These are phyloP conservation scores for Nylanderia fulva DNA, from an alignment of 1,140 invertebrate genomes.

Conservation along the genomic window DNA sequence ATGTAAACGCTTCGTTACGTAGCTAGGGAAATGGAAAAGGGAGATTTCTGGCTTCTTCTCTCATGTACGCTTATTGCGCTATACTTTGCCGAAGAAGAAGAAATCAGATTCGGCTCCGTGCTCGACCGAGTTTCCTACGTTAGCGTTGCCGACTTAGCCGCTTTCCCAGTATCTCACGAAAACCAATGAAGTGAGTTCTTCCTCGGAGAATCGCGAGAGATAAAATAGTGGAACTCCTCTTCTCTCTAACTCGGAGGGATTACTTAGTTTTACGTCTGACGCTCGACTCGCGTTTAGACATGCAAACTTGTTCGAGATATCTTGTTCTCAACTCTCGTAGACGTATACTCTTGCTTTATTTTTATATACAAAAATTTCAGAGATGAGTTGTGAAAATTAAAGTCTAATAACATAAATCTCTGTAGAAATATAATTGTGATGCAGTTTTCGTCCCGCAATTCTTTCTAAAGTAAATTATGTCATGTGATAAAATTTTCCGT, in stretches of 20 bases:
- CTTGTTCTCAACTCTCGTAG: background rate
- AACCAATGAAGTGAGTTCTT: slow-evolving; percentile 52
- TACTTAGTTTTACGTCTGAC: slow-evolving; percentile 34
- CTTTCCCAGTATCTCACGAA: slow-evolving; percentile 35
- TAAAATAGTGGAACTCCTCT: slow-evolving; percentile 35
- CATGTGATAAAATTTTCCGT: slow-evolving; percentile 12
- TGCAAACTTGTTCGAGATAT: slow-evolving; percentile 4
- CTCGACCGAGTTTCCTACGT: slow-evolving; percentile 43
- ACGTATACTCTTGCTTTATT: background rate
- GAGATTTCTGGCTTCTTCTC: slow-evolving; percentile 20
- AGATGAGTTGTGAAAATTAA: background rate
- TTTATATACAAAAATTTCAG: background rate
- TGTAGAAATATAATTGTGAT: background rate
- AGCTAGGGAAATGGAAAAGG: slow-evolving; percentile 28
- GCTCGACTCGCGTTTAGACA: slow-evolving; percentile 30
- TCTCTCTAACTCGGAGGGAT: slow-evolving; percentile 33
- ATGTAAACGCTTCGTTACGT: slow-evolving; percentile 29
- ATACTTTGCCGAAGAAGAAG: background rate
- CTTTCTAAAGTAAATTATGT: slow-evolving; percentile 16
- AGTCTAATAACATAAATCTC: background rate
- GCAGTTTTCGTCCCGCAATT: slow-evolving; percentile 24
- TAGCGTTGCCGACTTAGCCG: slow-evolving; percentile 42
- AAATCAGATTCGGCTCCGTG: slow-evolving; percentile 30
- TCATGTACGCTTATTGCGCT: slow-evolving; percentile 39
- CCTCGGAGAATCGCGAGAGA: slow-evolving; percentile 29